Conservation (phyloP, 2,113 vertebrate species). For the Chelonoidis abingdonii region DNA sequence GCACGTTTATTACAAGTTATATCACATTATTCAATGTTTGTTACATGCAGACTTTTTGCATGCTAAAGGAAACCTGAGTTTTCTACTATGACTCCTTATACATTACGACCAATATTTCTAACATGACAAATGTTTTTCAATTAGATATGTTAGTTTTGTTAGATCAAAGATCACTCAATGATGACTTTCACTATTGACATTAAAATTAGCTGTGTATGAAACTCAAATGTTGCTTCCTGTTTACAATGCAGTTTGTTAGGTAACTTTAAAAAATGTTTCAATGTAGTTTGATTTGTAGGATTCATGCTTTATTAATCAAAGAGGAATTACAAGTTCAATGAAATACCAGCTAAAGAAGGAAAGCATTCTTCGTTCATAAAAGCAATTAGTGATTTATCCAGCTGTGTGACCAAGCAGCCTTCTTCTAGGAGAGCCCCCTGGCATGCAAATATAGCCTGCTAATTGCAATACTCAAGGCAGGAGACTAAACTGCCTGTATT, state of each 20-base stretch:
- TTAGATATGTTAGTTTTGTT: neutral
- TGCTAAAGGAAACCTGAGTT: conserved; percentile 6
- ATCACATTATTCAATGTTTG: conserved; percentile 20
- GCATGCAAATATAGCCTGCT: conserved; percentile 44
- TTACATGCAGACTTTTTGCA: neutral
- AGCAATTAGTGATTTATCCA: conserved; percentile 70
- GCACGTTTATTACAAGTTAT: conserved; percentile 13
- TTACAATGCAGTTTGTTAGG: conserved; percentile 36
- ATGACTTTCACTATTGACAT: conserved; percentile 18
- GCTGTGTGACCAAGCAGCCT: conserved; percentile 51
- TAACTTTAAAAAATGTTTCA: conserved; percentile 31
- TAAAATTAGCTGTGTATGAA: conserved; percentile 20
- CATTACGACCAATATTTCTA: neutral
- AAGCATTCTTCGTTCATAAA: conserved; percentile 77
- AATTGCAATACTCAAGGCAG: conserved; percentile 36
- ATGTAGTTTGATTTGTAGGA: conserved; percentile 20
- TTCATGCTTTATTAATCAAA: conserved; percentile 61
- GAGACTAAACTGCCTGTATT: conserved; percentile 24
- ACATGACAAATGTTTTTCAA: conserved; percentile 2
- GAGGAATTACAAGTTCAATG: conserved; percentile 63
- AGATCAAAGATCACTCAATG: conserved; percentile 1
- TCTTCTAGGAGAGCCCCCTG: neutral
- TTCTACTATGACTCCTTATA: neutral
- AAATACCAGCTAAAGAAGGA: conserved; percentile 57
- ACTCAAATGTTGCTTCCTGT: conserved; percentile 8